These are phyloP conservation scores for Cotesia congregata DNA, from an alignment of 2,888 invertebrate species.

Conservation along the genomic window DNA sequence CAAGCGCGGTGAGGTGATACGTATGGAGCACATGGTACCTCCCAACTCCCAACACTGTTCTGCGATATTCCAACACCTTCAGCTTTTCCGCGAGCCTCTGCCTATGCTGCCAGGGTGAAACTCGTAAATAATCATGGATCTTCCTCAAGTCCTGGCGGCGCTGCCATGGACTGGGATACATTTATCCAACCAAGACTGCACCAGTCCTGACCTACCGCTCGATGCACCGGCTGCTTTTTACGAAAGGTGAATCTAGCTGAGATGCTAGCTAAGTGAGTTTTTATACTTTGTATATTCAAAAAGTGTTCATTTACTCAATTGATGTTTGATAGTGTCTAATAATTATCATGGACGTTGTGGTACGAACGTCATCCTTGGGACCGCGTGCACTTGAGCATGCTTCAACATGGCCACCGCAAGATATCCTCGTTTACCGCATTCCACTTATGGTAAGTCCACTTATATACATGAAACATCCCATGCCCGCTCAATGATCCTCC, in stretches of 20 bases:
- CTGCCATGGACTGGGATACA: conserved; percentile 36
- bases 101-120: conserved; percentile 47
- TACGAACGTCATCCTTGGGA: too few relatives aligned
- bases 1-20: conserved; percentile 66
- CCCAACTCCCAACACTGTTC: conserved; percentile 41
- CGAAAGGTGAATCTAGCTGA: conserved; percentile 34
- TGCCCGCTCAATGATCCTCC: too few relatives aligned
- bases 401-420: too few relatives aligned
- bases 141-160: conserved; percentile 31
- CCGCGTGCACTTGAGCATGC: too few relatives aligned
- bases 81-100: conserved; percentile 47
- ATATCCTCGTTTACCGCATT: too few relatives aligned
- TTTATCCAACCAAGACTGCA: conserved; percentile 45
- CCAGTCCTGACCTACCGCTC: conserved; percentile 51
- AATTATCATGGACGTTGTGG: too few relatives aligned
- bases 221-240: conserved; percentile 45
- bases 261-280: conserved; percentile 26
- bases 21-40: conserved; percentile 65
- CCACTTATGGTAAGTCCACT: too few relatives aligned
- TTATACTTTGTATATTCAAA: not conserved
- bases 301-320: not conserved
- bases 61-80: conserved; percentile 29
- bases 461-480: too few relatives aligned
- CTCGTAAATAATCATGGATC: conserved; percentile 43
- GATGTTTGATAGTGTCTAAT: too few relatives aligned